phyloP scores from a whole-genome alignment of 1,140 invertebrate genomes.

The Aphaenogaster floridana region DNA sequence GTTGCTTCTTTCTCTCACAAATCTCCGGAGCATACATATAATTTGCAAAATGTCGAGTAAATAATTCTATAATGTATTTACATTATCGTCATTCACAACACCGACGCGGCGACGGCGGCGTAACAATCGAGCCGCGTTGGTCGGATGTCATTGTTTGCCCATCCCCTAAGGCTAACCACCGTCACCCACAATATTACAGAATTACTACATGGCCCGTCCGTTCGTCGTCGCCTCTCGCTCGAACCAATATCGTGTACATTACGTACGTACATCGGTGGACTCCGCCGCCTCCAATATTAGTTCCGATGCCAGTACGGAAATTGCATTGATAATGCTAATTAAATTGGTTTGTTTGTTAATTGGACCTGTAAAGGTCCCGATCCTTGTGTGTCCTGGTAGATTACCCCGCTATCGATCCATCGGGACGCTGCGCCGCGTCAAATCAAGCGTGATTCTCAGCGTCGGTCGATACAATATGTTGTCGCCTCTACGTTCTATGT shows the following conservation, averaged over 20 bases:
- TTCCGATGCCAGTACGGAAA: conserved; percentile 78
- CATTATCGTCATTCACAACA: conserved; percentile 74
- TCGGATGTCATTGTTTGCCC: conserved; percentile 81
- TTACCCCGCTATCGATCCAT: conserved; percentile 42
- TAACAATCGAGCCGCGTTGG: conserved; percentile 76
- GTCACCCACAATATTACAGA: conserved; percentile 82
- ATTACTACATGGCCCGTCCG: conserved; percentile 76
- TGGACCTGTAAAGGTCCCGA: conserved; percentile 59
- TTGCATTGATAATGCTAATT: conserved; percentile 83
- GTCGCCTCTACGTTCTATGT: conserved; percentile 15
- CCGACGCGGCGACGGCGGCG: conserved; percentile 56
- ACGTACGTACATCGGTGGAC: conserved; percentile 72
- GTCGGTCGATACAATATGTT: conserved; percentile 25
- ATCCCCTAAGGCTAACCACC: conserved; percentile 80
- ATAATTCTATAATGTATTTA: conserved; percentile 79
- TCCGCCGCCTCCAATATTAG: conserved; percentile 78
- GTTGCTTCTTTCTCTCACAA: background rate
- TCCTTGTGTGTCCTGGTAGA: conserved; percentile 42
- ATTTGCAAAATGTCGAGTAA: conserved; percentile 64
- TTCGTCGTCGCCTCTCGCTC: conserved; percentile 69
- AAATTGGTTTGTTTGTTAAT: conserved; percentile 78
- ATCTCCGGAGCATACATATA: conserved; percentile 4
- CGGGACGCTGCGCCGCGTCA: conserved; percentile 20
- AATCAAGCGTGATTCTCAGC: conserved; percentile 37
- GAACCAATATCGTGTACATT: conserved; percentile 77